Conservation (phyloP, 2,888 invertebrate species). For the Ecliptopera silaceata region DNA sequence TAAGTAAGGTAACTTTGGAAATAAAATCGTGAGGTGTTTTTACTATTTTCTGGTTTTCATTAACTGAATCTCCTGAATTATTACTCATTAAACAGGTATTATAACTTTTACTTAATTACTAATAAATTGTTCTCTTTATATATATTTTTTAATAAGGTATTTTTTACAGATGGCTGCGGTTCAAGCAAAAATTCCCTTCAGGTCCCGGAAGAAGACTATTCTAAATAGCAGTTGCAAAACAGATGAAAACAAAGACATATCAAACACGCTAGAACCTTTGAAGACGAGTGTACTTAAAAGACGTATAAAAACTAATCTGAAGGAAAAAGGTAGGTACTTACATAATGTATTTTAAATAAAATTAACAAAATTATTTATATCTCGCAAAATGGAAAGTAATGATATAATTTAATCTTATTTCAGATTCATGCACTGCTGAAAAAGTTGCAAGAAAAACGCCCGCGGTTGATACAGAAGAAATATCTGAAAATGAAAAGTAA, state of each 20-base stretch:
- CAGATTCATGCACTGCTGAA: conserved; percentile 56
- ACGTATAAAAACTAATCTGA: conserved; percentile 36
- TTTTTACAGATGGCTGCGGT: conserved; percentile 66
- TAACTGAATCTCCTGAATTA: background rate
- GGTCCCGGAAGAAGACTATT: conserved; percentile 70
- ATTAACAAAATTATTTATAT: too few species aligned
- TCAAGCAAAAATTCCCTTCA: conserved; percentile 78
- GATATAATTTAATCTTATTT: conserved; percentile 32
- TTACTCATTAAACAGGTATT: conserved; percentile 11
- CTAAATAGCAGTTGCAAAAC: conserved; percentile 43
- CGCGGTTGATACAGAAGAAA: conserved; percentile 8
- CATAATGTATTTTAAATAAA: too few species aligned
- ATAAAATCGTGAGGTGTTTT: conserved; percentile 25
- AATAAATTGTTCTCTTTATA: background rate
- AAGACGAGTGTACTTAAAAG: conserved; percentile 43
- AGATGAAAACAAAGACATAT: conserved; percentile 61
- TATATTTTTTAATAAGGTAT: background rate
- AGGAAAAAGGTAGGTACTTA: conserved; percentile 24
- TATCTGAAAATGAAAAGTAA: conserved; percentile 24
- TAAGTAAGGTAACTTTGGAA: conserved; percentile 14
- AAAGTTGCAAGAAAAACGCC: conserved; percentile 55
- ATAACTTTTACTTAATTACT: background rate
- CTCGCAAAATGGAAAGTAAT: too few species aligned
- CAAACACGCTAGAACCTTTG: conserved; percentile 43
- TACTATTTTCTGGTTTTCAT: conserved; percentile 6